Evolutionary conservation across 1,140 invertebrate species (phyloP).

Genomic region (Drosophila lini): DNA sequence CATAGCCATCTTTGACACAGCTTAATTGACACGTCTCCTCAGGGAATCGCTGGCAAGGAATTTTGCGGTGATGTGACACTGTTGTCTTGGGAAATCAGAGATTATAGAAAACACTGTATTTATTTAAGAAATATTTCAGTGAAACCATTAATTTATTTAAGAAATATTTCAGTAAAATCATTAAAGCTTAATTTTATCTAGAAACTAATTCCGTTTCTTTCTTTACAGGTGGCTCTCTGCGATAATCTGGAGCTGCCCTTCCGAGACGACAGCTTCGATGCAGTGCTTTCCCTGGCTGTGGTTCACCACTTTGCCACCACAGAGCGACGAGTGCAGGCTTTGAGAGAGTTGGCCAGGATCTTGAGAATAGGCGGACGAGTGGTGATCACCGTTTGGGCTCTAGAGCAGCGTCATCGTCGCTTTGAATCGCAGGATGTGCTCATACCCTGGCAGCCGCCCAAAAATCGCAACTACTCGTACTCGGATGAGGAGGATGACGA

Average conservation of each 20-base stretch:
- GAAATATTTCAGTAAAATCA: too few relatives aligned
- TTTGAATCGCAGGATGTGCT: conserved; percentile 93
- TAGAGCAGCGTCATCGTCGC: conserved; percentile 96
- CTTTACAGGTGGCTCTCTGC: conserved; percentile 90
- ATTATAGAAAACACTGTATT: background rate
- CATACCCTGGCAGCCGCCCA: conserved; percentile 95
- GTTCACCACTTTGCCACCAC: conserved; percentile 97
- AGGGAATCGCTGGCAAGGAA: conserved; percentile 90
- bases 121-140: background rate
- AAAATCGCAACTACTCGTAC: conserved; percentile 84
- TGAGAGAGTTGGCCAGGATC: conserved; percentile 94
- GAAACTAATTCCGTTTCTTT: conserved; percentile 1
- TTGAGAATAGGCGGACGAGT: conserved; percentile 95
- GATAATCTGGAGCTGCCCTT: conserved; percentile 96
- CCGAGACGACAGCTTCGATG: conserved; percentile 96
- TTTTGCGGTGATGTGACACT: conserved; percentile 93
- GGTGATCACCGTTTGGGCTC: conserved; percentile 98
- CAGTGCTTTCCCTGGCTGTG: conserved; percentile 96
- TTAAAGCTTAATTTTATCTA: background rate
- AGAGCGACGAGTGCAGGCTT: conserved; percentile 93
- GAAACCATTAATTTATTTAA: background rate
- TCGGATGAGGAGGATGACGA: conserved; percentile 83
- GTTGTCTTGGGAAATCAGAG: conserved; percentile 85
- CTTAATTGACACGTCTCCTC: conserved; percentile 81
- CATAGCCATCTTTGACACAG: conserved; percentile 23